Evolutionary conservation across 2,888 invertebrate species (phyloP), one percentile per base, ranked within the genome.

Genomic region (Phorcus lineatus): DNA sequence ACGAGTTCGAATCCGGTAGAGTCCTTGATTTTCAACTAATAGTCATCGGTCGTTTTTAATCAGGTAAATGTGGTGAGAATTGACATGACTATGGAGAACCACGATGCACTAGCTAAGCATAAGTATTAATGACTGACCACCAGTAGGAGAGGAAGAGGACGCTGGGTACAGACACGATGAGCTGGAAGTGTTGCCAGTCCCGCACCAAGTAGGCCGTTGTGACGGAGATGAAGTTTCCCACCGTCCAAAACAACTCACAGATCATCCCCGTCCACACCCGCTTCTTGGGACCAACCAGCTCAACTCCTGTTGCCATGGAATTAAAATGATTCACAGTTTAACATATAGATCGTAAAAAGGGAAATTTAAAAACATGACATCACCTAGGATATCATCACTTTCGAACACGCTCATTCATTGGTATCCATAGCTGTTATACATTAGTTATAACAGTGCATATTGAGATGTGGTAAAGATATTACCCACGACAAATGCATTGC

Each of bases 271-370:
- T 80, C 52, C 78, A 70, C 1, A 79, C 75, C 1, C 85, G 78
- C 62, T 83, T 82, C 24, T 78, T 81, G 0, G 77, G 79, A 13
- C 85, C 83, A 0, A 83, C 77, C 24, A 85, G 67, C 70, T 85
- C 85, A 81, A 85, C 77, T 0, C 78, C 85, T 85, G 79, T 47
- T 47, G 7, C 47, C 47, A 47, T 47, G 47, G 47, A 47, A 47
- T 9, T 13, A 47, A 13, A 47, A 11, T n/a, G 36, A 36, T 4
- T 36, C 36, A 36, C 7, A 6, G 13, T 47, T 47, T 47, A n/a
- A n/a, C n/a, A n/a, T n/a, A n/a, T n/a, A n/a, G n/a, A n/a, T n/a
- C n/a, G n/a, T n/a, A n/a, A n/a, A n/a, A n/a, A n/a, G n/a, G n/a
- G n/a, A n/a, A n/a, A n/a, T n/a, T n/a, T n/a, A n/a, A n/a, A n/a